phyloP scores from a whole-genome alignment of 35 echinoderm and acorn worm genomes.

The Chiridota heheva region DNA sequence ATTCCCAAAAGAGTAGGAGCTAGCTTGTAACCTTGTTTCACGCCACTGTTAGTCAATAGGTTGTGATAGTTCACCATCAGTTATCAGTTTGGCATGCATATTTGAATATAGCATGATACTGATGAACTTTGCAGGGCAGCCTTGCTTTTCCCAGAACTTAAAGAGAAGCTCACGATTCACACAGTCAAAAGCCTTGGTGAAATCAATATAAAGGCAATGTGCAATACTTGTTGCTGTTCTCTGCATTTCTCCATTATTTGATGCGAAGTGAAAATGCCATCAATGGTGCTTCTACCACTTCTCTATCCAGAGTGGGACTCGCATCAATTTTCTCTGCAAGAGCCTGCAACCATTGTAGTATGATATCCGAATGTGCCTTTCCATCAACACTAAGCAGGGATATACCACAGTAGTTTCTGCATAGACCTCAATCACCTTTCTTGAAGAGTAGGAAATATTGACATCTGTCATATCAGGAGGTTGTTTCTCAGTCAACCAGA shows the following conservation, averaged over 20 bases:
- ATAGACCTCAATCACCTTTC: too few relatives aligned
- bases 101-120: conserved; percentile 16
- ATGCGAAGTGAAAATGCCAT: conserved; percentile 17
- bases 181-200: conserved; percentile 36
- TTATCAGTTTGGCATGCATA: conserved; percentile 25
- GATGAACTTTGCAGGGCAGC: conserved; percentile 16
- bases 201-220: conserved; percentile 39
- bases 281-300: not conserved
- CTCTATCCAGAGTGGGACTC: not conserved
- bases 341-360: not conserved
- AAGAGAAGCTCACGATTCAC: conserved; percentile 21
- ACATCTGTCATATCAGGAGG: too few relatives aligned
- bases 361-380: too few relatives aligned
- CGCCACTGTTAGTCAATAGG: conserved; percentile 9
- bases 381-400: not conserved
- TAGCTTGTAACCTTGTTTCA: not conserved
- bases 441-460: too few relatives aligned
- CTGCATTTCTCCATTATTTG: conserved; percentile 21
- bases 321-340: conserved; percentile 4
- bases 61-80: conserved; percentile 15
- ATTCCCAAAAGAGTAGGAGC: not conserved
- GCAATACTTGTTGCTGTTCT: conserved; percentile 21
- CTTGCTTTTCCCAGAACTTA: not conserved
- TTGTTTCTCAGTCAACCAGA: too few relatives aligned
- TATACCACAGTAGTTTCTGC: not conserved